Conservation (phyloP, 1,140 invertebrate genomes). For the Sweltsa coloradensis region DNA sequence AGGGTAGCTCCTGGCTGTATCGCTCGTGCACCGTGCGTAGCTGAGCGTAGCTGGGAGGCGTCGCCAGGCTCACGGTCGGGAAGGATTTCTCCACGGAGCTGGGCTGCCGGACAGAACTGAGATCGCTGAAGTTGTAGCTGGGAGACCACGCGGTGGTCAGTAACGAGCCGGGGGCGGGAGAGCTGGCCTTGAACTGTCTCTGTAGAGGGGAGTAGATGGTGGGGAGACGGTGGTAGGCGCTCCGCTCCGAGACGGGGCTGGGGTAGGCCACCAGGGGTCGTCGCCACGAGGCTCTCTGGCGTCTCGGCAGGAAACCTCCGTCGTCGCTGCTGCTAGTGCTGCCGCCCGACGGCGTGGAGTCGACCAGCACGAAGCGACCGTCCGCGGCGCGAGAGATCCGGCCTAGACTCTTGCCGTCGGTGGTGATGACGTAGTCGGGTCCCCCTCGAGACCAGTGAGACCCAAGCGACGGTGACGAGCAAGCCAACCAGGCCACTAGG, state of each 20-base stretch:
- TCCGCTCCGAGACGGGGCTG: conserved; percentile 50
- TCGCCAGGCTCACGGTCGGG: conserved; percentile 35
- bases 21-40: conserved; percentile 47
- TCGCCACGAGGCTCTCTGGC: conserved; percentile 49
- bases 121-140: conserved; percentile 60
- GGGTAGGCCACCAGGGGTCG: conserved; percentile 47
- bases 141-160: conserved; percentile 43
- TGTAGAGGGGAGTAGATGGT: conserved; percentile 20
- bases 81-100: conserved; percentile 68
- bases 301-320: conserved; percentile 54
- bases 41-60: conserved; percentile 46
- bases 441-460: conserved; percentile 18
- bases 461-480: conserved; percentile 44
- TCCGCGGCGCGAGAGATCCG: conserved; percentile 58
- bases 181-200: conserved; percentile 44
- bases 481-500: conserved; percentile 24
- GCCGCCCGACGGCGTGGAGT: conserved; percentile 45
- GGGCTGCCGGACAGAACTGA: conserved; percentile 71
- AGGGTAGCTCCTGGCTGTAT: conserved; percentile 61
- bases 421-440: conserved; percentile 13
- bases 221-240: conserved; percentile 19
- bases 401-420: conserved; percentile 28
- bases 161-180: conserved; percentile 38
- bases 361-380: conserved; percentile 56
- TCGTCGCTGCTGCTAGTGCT: conserved; percentile 61